Conservation (phyloP, 1,140 invertebrate genomes). For the Zaprionus gabonicus region DNA sequence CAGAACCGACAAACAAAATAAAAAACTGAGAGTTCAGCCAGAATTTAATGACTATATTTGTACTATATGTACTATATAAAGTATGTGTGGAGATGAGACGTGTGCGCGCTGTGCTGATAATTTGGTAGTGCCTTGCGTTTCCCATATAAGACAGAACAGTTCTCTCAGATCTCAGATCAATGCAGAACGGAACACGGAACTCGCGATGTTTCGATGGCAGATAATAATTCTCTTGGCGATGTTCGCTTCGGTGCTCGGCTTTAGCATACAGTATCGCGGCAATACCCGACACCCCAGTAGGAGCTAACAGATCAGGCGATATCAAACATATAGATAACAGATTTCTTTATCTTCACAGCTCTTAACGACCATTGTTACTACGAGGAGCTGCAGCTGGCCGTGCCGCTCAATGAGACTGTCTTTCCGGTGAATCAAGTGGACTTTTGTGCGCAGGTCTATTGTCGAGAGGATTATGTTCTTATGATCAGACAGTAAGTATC, state of each 20-base stretch:
- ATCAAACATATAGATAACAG: neutral
- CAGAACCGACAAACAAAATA: too few species aligned
- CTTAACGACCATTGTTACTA: conserved; percentile 60
- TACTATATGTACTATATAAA: neutral
- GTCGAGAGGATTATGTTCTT: conserved; percentile 68
- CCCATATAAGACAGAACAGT: conserved; percentile 16
- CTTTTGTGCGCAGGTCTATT: conserved; percentile 57
- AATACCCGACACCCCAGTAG: conserved; percentile 55
- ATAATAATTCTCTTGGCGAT: neutral
- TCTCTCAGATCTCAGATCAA: conserved; percentile 9
- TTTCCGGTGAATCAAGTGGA: conserved; percentile 41
- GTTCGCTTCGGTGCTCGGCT: neutral
- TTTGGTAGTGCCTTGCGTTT: conserved; percentile 9
- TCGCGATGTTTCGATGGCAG: conserved; percentile 3
- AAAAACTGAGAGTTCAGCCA: too few species aligned
- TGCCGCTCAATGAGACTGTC: conserved; percentile 47
- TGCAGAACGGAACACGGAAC: conserved; percentile 9
- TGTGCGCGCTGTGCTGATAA: conserved; percentile 27
- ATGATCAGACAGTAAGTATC: conserved; percentile 66
- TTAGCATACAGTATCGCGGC: conserved; percentile 64
- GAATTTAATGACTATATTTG: neutral
- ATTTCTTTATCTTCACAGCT: conserved; percentile 11
- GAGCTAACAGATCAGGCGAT: neutral
- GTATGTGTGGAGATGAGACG: neutral
- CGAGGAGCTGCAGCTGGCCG: conserved; percentile 59